Base-by-base conservation (phyloP, 2,888 invertebrate genomes). In the Melanostoma mellinum region DNA sequence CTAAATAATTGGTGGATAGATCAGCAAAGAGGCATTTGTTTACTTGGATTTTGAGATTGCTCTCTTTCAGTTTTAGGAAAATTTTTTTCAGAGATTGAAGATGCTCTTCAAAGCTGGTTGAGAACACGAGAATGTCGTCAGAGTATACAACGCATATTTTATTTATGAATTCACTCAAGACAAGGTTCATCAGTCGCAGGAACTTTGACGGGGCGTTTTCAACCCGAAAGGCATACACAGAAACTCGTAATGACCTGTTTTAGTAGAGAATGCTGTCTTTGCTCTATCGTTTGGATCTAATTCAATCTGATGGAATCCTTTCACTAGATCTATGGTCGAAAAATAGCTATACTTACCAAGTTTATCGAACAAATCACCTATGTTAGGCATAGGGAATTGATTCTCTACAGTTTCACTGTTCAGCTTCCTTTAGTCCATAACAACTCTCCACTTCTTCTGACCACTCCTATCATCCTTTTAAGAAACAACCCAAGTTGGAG, bases 121-220 rank as follows among this genome's bases (percentile, higher is more conserved):
- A 50, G 9, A 32, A 50, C 0, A n/a, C 35, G n/a, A 55, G 50
- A 32, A 55, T 55, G 61, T 88, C 88, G 69, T 89, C 88, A 33
- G 88, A 72, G 76, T 88, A 89, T 0, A 87, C 86, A 8, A 55
- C 55, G 5, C 42, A 55, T 9, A 55, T 67, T 20, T 67, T 67
- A 10, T 44, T 55, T 20, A 52, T 32, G 40, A 9, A 81, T n/a
- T 85, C 78, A 30, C 46, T 67, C 3, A 90, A 67, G 2, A 88
- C 86, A 42, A 85, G 80, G 73, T 89, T 86, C 85, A 89, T 89
- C 5, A 87, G 53, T 6, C 90, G 42, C 38, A 48, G 56, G 6
- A 55, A 55, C 32, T 42, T 52, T 32, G 61, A 53, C 8, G 72
- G 72, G 52, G 72, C 72, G 40, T 60, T 50, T 10, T 52, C 61